phyloP scores from a whole-genome alignment of 2,113 vertebrate species.

The Oostethus manadensis region DNA sequence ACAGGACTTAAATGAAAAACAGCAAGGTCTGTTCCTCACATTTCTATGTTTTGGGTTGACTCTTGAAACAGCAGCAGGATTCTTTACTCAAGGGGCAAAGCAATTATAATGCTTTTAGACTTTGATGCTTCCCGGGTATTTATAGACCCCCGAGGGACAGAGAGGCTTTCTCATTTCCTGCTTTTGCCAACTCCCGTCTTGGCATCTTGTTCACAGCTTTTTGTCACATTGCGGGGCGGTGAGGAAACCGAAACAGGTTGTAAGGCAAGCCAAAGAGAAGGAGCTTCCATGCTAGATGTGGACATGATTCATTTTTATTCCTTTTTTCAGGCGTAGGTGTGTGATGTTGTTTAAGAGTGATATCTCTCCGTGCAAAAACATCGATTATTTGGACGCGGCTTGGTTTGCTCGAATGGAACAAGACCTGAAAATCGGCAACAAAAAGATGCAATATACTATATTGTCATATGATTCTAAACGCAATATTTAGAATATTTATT shows the following conservation, averaged over 20 bases:
- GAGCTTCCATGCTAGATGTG: conserved; percentile 7
- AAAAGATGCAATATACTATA: too few species aligned
- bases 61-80: conserved; percentile 48
- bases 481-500: too few species aligned
- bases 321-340: not conserved
- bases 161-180: conserved; percentile 41
- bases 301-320: conserved; percentile 19
- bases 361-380: not conserved
- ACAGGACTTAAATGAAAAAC: conserved; percentile 11
- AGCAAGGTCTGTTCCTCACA: too few species aligned
- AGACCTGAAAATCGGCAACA: too few species aligned
- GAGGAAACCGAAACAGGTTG: conserved; percentile 34
- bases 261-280: conserved; percentile 24
- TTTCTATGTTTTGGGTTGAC: conserved; percentile 24
- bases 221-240: conserved; percentile 28
- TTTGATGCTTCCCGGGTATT: conserved; percentile 66
- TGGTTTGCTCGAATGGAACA: too few species aligned
- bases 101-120: conserved; percentile 65
- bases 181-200: conserved; percentile 37
- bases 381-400: too few species aligned
- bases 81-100: conserved; percentile 38
- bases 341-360: not conserved
- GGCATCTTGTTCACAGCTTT: conserved; percentile 48
- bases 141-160: conserved; percentile 61
- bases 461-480: too few species aligned